Conservation (phyloP, 2,888 invertebrate species). For the Tortricodes alternella region DNA sequence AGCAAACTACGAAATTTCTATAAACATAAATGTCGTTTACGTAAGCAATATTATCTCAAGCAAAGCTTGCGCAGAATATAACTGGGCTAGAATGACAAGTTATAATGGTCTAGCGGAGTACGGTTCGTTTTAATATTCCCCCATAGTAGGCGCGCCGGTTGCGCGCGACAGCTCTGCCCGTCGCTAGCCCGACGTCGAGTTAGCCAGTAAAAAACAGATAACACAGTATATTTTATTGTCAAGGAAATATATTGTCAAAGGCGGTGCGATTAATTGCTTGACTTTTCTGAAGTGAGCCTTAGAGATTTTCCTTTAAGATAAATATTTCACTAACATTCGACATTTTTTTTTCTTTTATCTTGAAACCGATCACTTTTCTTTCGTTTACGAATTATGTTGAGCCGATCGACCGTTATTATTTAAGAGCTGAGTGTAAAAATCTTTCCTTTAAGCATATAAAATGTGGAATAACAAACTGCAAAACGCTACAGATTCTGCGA, state of each 20-base stretch:
- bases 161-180: conserved; percentile 73
- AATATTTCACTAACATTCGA: conserved; percentile 38
- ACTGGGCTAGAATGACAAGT: conserved; percentile 57
- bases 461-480: conserved; percentile 66
- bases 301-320: conserved; percentile 49
- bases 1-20: background rate
- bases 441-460: background rate
- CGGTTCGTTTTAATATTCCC: conserved; percentile 75
- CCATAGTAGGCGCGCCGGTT: conserved; percentile 68
- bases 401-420: background rate
- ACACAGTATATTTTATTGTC: conserved; percentile 77
- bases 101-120: conserved; percentile 59
- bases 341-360: conserved; percentile 34
- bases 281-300: conserved; percentile 58
- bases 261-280: conserved; percentile 69
- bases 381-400: conserved; percentile 3
- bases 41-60: conserved; percentile 20
- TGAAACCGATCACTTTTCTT: conserved; percentile 22
- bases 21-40: conserved; percentile 23
- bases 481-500: conserved; percentile 75
- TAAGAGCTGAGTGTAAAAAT: background rate
- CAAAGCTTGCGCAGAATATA: conserved; percentile 20
- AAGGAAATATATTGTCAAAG: conserved; percentile 78
- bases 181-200: conserved; percentile 57
- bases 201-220: conserved; percentile 61